Base-by-base conservation (phyloP, 2,888 invertebrate species). In the Synergus laeviventris region DNA sequence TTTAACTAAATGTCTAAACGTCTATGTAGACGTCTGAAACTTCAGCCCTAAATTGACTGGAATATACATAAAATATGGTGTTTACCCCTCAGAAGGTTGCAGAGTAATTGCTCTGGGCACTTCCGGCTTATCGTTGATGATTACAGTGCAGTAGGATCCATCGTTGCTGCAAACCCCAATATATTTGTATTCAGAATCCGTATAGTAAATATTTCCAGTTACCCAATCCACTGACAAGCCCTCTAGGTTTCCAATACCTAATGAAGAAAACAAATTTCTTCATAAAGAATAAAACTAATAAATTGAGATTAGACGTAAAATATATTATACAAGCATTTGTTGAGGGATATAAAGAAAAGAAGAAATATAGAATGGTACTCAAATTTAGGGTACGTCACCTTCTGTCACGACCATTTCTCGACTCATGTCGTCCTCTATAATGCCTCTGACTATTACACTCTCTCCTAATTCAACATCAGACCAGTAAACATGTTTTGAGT, bases 201-300 rank as follows among this genome's bases (percentile, higher is more conserved):
- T 95, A 88, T 97, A 96, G 91, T 97, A 97, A 59, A 97, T 93
- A 88, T 97, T 96, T 0, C 94, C 93, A 0, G 96, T 96, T 9
- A 96, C 87, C 94, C 94, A 96, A 90, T 97, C 97, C 31, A 96
- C 91, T 0, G 95, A 94, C 75, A 97, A 91, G 83, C 96, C 95
- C 79, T 96, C 96, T 0, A 96, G 95, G 5, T 93, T 92, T 78
- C 94, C 94, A 0, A 97, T 87, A 0, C 97, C 96, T 81, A 94
- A 36, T 66, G 9, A 24, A 45, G 4, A 66, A 2, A 45, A 45
- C 24, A 49, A 31, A n/a, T 24, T 31, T 49, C 9, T 24, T 66
- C 56, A 70, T 36, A 42, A 73, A 12, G 14, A 18, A 38, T 42
- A 61, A 59, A 21, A 74, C 49, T 75, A 39, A 45, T 73, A 76